These are phyloP conservation scores for Idaea aversata DNA, from an alignment of 2,888 invertebrate species.

Conservation along the genomic window DNA sequence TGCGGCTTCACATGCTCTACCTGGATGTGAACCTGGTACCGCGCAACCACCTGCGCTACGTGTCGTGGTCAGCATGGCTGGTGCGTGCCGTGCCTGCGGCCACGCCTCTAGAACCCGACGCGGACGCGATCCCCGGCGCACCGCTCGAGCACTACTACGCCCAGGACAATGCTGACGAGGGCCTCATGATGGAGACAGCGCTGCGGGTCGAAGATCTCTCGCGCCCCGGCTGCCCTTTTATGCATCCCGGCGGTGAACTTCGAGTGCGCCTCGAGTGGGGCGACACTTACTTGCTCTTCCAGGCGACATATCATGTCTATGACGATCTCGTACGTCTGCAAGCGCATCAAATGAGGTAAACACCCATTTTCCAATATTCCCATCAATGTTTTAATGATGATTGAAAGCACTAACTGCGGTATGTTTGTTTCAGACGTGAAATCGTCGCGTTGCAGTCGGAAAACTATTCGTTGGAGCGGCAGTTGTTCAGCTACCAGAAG, in stretches of 20 bases:
- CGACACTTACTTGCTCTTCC: slow-evolving; percentile 89
- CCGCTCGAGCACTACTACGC: slow-evolving; percentile 90
- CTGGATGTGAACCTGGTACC: slow-evolving; percentile 89
- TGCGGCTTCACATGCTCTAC: slow-evolving; percentile 87
- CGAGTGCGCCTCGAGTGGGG: slow-evolving; percentile 91
- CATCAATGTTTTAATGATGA: not conserved
- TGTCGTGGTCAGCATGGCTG: slow-evolving; percentile 86
- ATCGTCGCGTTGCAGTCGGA: slow-evolving; percentile 90
- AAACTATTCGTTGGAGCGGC: slow-evolving; percentile 89
- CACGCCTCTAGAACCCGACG: slow-evolving; percentile 82
- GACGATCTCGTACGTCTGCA: slow-evolving; percentile 90
- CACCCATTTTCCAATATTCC: slow-evolving; percentile 4
- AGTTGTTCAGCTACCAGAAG: slow-evolving; percentile 91
- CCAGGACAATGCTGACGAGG: slow-evolving; percentile 88
- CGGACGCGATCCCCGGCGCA: slow-evolving; percentile 84
- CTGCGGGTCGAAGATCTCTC: slow-evolving; percentile 86
- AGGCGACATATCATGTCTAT: slow-evolving; percentile 90
- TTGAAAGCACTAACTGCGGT: not conserved
- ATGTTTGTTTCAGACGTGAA: slow-evolving; percentile 82
- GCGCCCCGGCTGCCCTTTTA: slow-evolving; percentile 84
- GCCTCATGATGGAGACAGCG: slow-evolving; percentile 90
- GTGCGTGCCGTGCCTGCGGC: slow-evolving; percentile 71
- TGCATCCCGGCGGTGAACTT: slow-evolving; percentile 86
- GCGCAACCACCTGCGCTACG: slow-evolving; percentile 85
- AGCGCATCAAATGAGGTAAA: slow-evolving; percentile 90